Evolutionary conservation across 2,888 invertebrate genomes (phyloP), one percentile per base, ranked within the genome.

Genomic region (Mactromeris polynyma): DNA sequence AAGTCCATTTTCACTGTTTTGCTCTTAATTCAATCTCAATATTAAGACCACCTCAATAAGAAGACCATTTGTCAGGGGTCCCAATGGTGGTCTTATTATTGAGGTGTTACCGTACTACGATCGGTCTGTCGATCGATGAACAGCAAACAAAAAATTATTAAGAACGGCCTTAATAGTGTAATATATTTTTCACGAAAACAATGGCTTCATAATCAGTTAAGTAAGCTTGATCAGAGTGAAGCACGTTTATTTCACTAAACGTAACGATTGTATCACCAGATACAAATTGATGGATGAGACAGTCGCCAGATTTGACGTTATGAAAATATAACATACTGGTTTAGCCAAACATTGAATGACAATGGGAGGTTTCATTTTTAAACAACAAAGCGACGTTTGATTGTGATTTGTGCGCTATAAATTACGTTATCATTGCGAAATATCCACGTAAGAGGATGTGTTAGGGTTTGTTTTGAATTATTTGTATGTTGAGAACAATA

Each of bases 241-340:
- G n/a, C 9, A 64, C n/a, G n/a, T 64, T 64, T 64, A 26, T 64
- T 64, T 26, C n/a, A 64, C 58, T 9, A n/a, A 64, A 26, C 26
- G 9, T 64, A 64, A 64, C 26, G 58, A 64, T 64, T 64, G 58
- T 64, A 26, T 64, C 58, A 64, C 26, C n/a, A 64, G 21, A 64
- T 64, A 83, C 54, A 82, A 82, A 21, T 79, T 89, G 89, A 89
- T 79, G 31, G 83, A 89, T 86, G 85, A 86, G 51, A 26, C 33
- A 54, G 86, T 86, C 83, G 85, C 26, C 64, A 79, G 38, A 46
- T 85, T 82, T 89, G 89, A 82, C 85, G 86, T 54, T 79, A 84
- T 73, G 73, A 73, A 73, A 73, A 87, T 83, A 83, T 83, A 83
- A 80, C 51, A 78, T 79, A 73, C 14, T 36, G 33, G 2, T 33